A percentile compares a stretch with the other conserved stretches of the same genome.
phyloP scores from a whole-genome alignment of 2,888 invertebrate species.

The Sericinus montela region DNA sequence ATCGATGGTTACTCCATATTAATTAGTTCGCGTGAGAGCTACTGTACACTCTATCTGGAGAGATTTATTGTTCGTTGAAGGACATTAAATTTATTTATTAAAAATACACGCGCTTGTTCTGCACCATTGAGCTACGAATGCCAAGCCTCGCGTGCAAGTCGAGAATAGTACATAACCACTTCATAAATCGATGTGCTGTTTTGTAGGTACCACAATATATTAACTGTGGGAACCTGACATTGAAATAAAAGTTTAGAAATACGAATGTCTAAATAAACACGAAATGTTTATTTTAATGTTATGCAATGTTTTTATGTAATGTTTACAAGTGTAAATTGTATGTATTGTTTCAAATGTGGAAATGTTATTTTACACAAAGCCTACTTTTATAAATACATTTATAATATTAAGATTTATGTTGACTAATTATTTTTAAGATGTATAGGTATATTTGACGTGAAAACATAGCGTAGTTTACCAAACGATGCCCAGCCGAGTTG shows the following conservation, averaged over 20 bases:
- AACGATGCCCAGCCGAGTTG: too few species aligned
- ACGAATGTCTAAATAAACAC: background rate
- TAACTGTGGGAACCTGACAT: slow-evolving; percentile 1
- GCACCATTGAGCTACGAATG: slow-evolving; percentile 25
- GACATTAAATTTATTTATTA: slow-evolving; percentile 61
- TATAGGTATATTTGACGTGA: too few species aligned
- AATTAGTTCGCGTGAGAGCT: slow-evolving; percentile 69
- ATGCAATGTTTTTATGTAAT: background rate
- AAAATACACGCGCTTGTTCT: slow-evolving; percentile 47
- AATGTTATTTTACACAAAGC: too few species aligned
- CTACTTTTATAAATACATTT: too few species aligned
- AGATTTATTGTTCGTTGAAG: slow-evolving; percentile 50
- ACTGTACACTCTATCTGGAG: slow-evolving; percentile 46
- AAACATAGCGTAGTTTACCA: too few species aligned
- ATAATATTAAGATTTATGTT: too few species aligned
- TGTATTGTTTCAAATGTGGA: background rate
- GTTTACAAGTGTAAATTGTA: background rate
- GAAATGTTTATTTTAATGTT: background rate
- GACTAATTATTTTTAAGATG: too few species aligned
- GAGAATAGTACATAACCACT: slow-evolving; percentile 18
- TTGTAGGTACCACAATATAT: slow-evolving; percentile 3
- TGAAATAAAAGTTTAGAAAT: slow-evolving; percentile 3
- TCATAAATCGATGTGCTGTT: slow-evolving; percentile 25
- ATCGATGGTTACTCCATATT: slow-evolving; percentile 67
- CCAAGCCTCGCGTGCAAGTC: slow-evolving; percentile 33